Percentiles rank a stretch among this genome's conserved stretches.
Evolutionary conservation across 2,888 invertebrate species (phyloP).

Genomic region (Lasioglossum vierecki): DNA sequence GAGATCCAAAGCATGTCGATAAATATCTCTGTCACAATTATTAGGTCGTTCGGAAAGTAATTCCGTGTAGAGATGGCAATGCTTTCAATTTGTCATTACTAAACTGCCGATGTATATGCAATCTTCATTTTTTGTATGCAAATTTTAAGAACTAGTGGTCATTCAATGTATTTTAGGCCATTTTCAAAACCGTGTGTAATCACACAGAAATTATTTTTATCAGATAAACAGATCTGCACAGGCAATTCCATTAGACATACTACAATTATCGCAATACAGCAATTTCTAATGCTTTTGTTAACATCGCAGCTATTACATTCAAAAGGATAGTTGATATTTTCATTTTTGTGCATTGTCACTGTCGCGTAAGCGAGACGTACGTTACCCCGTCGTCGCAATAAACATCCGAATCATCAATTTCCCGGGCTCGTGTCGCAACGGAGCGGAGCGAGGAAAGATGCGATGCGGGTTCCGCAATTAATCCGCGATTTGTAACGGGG

Average conservation of each 20-base stretch:
- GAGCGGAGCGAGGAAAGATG: conserved; percentile 16
- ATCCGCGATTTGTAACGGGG: conserved; percentile 32
- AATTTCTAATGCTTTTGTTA: not conserved
- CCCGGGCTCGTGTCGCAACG: conserved; percentile 5
- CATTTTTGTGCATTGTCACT: not conserved
- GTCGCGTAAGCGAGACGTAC: not conserved
- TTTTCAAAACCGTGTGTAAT: no score
- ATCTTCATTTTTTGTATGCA: no score
- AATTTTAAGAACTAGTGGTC: no score
- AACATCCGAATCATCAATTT: conserved; percentile 17
- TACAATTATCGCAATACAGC: not conserved
- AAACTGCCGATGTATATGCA: no score
- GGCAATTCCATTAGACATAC: not conserved
- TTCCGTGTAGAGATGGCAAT: no score
- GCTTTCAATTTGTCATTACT: no score
- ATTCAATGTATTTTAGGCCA: no score
- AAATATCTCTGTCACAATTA: not conserved
- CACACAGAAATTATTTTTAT: no score
- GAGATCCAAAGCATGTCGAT: not conserved
- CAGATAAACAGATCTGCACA: no score
- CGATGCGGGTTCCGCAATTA: conserved; percentile 29
- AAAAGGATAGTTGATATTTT: not conserved
- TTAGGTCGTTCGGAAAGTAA: no score
- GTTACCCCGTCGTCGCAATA: not conserved
- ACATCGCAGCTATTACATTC: not conserved